Evolutionary conservation across 2,113 vertebrate genomes (phyloP).

Genomic region (Nansenia antarctica): DNA sequence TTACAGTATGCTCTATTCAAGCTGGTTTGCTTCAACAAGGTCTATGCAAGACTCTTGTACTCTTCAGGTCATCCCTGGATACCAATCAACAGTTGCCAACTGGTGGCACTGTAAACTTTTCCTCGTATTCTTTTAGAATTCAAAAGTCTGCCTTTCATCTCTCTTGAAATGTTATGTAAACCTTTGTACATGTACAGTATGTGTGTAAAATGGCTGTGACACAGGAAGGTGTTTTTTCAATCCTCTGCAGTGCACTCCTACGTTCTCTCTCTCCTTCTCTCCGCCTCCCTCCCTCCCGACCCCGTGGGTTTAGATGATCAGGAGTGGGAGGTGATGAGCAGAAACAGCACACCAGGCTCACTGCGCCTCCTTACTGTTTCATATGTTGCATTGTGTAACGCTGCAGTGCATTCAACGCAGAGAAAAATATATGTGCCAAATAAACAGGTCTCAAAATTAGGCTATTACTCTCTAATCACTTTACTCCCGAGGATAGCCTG

Average conservation of each 20-base stretch:
- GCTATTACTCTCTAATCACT: too few species aligned
- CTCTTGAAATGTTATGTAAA: conserved; percentile 46
- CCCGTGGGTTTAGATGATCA: conserved; percentile 56
- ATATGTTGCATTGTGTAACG: conserved; percentile 39
- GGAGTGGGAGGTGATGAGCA: conserved; percentile 56
- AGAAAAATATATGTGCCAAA: conserved; percentile 28
- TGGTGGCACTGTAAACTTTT: not conserved
- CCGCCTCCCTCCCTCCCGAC: conserved; percentile 40
- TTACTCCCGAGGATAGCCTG: too few species aligned
- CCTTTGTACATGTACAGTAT: conserved; percentile 31
- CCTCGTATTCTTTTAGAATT: conserved; percentile 29
- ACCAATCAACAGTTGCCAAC: not conserved
- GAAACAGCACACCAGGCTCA: conserved; percentile 51
- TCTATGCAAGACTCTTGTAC: not conserved
- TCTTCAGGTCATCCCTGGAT: not conserved
- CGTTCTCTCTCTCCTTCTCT: conserved; percentile 6
- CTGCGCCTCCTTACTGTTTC: conserved; percentile 55
- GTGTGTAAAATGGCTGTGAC: conserved; percentile 56
- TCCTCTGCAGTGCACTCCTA: conserved; percentile 56
- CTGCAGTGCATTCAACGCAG: conserved; percentile 28
- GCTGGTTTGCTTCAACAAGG: not conserved
- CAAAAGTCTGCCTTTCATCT: conserved; percentile 36
- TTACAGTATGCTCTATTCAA: not conserved
- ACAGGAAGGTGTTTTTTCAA: conserved; percentile 60
- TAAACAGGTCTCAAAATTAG: too few species aligned